A percentile compares a stretch with the other conserved stretches of the same genome.
Evolutionary conservation across 2,113 vertebrate genomes (phyloP).

Genomic region (Lagopus leucura): DNA sequence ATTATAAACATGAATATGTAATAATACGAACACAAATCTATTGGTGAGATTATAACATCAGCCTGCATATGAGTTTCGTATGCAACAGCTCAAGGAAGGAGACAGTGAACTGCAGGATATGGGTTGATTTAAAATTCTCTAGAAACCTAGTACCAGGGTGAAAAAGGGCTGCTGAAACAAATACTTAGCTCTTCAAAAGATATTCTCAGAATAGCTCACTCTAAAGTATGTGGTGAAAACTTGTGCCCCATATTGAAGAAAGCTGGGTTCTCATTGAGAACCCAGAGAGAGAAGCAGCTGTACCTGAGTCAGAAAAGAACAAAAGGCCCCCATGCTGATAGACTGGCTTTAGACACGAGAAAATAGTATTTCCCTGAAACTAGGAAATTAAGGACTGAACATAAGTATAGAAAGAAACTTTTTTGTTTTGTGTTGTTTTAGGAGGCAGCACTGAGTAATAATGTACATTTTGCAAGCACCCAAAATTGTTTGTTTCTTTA

Average conservation of each 20-base stretch:
- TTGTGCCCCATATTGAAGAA: not conserved
- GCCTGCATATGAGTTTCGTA: not conserved
- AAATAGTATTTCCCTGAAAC: not conserved
- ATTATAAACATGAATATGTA: not conserved
- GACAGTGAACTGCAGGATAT: not conserved
- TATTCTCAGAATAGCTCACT: not conserved
- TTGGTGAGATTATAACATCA: not conserved
- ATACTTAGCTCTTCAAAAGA: not conserved
- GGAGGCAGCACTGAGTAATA: not conserved
- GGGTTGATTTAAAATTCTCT: not conserved
- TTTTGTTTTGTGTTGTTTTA: not conserved
- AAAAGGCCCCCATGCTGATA: not conserved
- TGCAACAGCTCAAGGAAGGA: fast-evolving
- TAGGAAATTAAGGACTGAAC: not conserved
- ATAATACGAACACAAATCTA: not conserved
- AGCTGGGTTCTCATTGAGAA: not conserved
- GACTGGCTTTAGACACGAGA: not conserved
- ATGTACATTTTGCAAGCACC: not conserved
- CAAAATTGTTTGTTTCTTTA: not conserved
- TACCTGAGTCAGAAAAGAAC: not conserved
- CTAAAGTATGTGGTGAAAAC: not conserved
- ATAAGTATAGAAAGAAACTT: not conserved
- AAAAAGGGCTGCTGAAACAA: not conserved
- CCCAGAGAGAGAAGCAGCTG: too few relatives aligned
- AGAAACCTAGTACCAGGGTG: not conserved